Evolutionary conservation across 2,888 invertebrate genomes (phyloP).

Genomic region (Thymelicus sylvestris): DNA sequence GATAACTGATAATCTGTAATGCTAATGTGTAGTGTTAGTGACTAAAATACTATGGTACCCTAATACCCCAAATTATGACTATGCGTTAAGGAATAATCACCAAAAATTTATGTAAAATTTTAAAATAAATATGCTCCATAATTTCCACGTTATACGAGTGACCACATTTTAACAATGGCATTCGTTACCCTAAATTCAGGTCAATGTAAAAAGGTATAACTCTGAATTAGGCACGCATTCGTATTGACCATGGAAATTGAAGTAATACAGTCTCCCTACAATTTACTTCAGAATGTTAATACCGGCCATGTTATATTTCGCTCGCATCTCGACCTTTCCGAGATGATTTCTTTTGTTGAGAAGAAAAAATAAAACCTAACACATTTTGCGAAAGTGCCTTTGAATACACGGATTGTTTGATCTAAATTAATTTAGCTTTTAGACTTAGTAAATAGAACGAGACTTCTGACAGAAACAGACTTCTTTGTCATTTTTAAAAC

Average conservation of each 20-base stretch:
- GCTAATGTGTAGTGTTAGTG: no score
- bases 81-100: no score
- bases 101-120: no score
- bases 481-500: slow-evolving; percentile 18
- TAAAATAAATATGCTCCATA: no score
- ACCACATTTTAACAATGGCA: no score
- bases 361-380: slow-evolving; percentile 36
- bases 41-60: no score
- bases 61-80: no score
- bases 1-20: no score
- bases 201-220: neutral
- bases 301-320: slow-evolving; percentile 30
- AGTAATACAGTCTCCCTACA: slow-evolving; percentile 36
- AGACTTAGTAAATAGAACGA: slow-evolving; percentile 3
- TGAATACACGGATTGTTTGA: slow-evolving; percentile 34
- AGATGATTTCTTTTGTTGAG: slow-evolving; percentile 29
- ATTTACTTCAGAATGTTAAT: slow-evolving; percentile 29
- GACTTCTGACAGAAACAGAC: slow-evolving; percentile 5
- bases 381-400: slow-evolving; percentile 25
- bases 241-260: slow-evolving; percentile 33
- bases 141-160: no score
- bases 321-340: slow-evolving; percentile 18
- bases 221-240: slow-evolving; percentile 14
- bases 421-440: slow-evolving; percentile 33
- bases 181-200: no score